A percentile compares a stretch with the other conserved stretches of the same genome.
Evolutionary conservation across 2,113 vertebrate genomes (phyloP).

Genomic region (Nerophis lumbriciformis): DNA sequence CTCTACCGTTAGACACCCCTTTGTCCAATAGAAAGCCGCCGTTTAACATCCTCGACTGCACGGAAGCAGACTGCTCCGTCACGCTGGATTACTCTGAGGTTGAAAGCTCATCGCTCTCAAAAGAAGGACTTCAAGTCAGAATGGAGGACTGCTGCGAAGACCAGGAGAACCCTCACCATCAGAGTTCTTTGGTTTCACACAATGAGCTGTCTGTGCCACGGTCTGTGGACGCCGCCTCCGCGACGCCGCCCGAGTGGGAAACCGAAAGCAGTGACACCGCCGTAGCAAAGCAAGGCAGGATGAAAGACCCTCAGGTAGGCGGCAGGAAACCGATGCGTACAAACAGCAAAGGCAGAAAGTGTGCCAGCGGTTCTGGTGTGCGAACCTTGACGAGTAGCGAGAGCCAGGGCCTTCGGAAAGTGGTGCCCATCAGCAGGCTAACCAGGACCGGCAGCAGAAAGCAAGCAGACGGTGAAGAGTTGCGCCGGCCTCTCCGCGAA

Average conservation of each 20-base stretch:
- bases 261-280: conserved; percentile 59
- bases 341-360: conserved; percentile 70
- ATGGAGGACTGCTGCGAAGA: conserved; percentile 24
- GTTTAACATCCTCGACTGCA: conserved; percentile 71
- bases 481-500: conserved; percentile 66
- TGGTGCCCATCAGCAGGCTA: conserved; percentile 83
- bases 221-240: conserved; percentile 31
- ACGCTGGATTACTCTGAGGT: conserved; percentile 82
- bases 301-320: conserved; percentile 31
- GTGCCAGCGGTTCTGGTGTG: conserved; percentile 49
- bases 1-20: conserved; percentile 69
- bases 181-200: conserved; percentile 52
- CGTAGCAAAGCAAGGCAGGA: conserved; percentile 43
- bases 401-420: conserved; percentile 84
- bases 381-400: conserved; percentile 79
- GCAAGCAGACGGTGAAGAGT: conserved; percentile 61
- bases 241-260: conserved; percentile 54
- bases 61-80: conserved; percentile 86
- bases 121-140: conserved; percentile 50
- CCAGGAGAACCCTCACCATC: conserved; percentile 43
- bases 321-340: conserved; percentile 25
- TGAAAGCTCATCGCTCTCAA: conserved; percentile 55
- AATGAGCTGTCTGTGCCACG: conserved; percentile 46
- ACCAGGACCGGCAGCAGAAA: conserved; percentile 64
- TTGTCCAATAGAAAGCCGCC: conserved; percentile 68